Conservation (phyloP, 2,888 invertebrate genomes). For the Pyrochroa serraticornis region DNA sequence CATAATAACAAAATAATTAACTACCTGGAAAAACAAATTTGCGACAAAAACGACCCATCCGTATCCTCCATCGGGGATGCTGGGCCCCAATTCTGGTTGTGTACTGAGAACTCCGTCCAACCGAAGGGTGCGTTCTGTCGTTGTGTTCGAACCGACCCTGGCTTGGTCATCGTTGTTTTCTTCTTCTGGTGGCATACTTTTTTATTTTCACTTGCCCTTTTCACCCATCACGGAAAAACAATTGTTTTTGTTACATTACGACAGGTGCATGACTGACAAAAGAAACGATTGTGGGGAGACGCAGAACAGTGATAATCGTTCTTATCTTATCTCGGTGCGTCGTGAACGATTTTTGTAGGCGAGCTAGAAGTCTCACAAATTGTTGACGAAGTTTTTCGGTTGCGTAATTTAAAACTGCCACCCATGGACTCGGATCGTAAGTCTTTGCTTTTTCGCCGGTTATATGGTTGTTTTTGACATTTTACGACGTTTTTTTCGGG, state of each 20-base stretch:
- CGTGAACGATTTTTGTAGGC: not conserved
- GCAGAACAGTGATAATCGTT: not conserved
- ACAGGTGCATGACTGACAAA: too few relatives aligned
- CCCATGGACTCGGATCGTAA: too few relatives aligned
- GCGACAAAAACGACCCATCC: conserved; percentile 70
- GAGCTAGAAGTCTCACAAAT: not conserved
- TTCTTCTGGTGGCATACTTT: conserved; percentile 1
- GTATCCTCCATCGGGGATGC: conserved; percentile 70
- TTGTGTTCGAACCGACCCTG: not conserved
- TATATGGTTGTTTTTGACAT: too few relatives aligned
- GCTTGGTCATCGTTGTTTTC: conserved; percentile 6
- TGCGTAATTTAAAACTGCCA: too few relatives aligned
- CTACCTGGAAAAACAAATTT: conserved; percentile 66
- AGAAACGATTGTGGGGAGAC: not conserved
- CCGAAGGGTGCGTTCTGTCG: not conserved
- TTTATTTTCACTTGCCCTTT: not conserved
- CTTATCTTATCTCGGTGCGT: too few relatives aligned
- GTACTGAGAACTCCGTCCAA: conserved; percentile 68
- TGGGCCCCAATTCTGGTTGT: conserved; percentile 69
- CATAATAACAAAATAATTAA: conserved; percentile 2
- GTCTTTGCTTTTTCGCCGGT: too few relatives aligned
- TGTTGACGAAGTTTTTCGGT: not conserved
- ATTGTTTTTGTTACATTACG: too few relatives aligned
- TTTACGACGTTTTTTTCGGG: too few relatives aligned
- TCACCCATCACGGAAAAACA: too few relatives aligned